Conservation (phyloP, 2,888 invertebrate genomes). For the Seira musarum region DNA sequence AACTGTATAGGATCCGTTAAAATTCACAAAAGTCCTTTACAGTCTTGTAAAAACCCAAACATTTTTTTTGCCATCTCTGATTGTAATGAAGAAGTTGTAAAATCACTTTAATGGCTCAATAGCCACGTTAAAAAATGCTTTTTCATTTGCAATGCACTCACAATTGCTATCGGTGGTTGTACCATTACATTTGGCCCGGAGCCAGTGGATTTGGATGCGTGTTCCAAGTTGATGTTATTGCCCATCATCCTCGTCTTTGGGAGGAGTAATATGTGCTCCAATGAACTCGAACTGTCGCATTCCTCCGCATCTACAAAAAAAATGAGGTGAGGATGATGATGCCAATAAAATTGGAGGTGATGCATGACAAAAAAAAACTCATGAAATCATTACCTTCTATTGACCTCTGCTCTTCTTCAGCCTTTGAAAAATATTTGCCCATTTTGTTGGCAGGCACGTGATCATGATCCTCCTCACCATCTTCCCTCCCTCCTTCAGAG, state of each 20-base stretch:
- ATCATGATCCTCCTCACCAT: constrained; percentile 16
- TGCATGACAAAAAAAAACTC: not conserved
- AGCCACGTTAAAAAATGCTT: not conserved
- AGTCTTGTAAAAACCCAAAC: no score
- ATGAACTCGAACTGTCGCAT: constrained; percentile 66
- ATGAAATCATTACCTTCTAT: constrained; percentile 39
- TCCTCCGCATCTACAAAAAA: constrained; percentile 61
- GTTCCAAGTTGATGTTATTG: constrained; percentile 43
- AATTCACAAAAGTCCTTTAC: no score
- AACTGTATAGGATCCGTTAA: no score
- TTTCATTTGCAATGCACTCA: constrained; percentile 43
- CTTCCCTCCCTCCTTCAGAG: constrained; percentile 20
- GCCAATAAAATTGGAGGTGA: constrained; percentile 37
- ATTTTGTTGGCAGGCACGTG: constrained; percentile 63
- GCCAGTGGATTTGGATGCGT: constrained; percentile 57
- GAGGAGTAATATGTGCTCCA: constrained; percentile 27
- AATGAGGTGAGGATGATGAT: constrained; percentile 23
- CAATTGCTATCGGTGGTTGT: constrained; percentile 57
- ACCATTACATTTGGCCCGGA: constrained; percentile 56
- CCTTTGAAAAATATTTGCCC: constrained; percentile 59
- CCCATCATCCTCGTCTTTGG: not conserved
- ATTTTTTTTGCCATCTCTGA: no score
- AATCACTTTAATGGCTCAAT: constrained; percentile 4
- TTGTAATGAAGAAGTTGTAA: no score
- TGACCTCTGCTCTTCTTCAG: constrained; percentile 39